Evolutionary conservation across 1,140 invertebrate species (phyloP).

Genomic region (Solenopsis invicta): DNA sequence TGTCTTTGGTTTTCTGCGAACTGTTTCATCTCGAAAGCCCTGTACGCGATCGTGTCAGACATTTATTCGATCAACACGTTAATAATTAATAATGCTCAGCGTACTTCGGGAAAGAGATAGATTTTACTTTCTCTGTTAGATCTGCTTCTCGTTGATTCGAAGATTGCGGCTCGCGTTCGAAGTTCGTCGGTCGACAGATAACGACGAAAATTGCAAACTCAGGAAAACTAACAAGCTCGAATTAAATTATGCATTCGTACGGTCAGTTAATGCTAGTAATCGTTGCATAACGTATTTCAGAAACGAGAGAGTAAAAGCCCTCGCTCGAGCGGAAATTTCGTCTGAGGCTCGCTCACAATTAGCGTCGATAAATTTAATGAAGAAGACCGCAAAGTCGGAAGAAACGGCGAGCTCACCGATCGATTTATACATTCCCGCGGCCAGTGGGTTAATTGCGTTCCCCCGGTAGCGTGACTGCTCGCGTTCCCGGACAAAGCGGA

Average conservation of each 20-base stretch:
- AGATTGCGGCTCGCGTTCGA: neutral
- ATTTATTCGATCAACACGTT: neutral
- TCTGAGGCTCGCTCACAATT: neutral
- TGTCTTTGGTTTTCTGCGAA: neutral
- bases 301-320: neutral
- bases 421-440: slow-evolving; percentile 40
- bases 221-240: neutral
- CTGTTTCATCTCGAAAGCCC: slow-evolving; percentile 4
- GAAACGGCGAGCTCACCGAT: slow-evolving; percentile 2
- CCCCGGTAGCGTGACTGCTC: slow-evolving; percentile 41
- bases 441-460: slow-evolving; percentile 57
- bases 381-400: neutral
- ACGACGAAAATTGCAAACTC: slow-evolving; percentile 17
- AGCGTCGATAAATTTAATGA: slow-evolving; percentile 21
- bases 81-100: neutral
- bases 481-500: neutral
- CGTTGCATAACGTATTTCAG: slow-evolving; percentile 8
- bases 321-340: neutral
- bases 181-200: slow-evolving; percentile 10
- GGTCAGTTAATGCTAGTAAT: slow-evolving; percentile 3
- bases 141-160: neutral
- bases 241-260: slow-evolving; percentile 18
- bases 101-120: neutral
- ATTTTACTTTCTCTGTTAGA: neutral
- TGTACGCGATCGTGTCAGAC: neutral